Base-by-base conservation (phyloP, 2,888 invertebrate genomes). In the Fragum fragum region DNA sequence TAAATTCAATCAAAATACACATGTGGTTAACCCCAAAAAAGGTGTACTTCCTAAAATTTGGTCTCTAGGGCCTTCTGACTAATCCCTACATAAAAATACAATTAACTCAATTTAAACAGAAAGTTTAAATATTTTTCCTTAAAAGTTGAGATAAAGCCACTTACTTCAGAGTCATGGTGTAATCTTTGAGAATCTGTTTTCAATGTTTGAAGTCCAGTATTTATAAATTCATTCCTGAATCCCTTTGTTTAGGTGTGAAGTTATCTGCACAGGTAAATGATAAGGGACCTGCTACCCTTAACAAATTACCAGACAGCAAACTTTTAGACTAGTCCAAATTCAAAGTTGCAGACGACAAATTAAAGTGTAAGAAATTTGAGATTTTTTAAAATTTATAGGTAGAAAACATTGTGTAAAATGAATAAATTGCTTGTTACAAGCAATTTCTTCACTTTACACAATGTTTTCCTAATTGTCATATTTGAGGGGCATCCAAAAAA, bases 161-260 rank as follows among this genome's bases (percentile, higher is more conserved):
- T 66, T 66, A 66, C 66, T 66, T 32, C 11, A 42, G 36, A 66
- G 42, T 66, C 66, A 66, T 66, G 36, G 0, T 5, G 0, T 1
- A 9, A 28, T 14, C 32, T 7, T 11, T 61, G 29, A 57, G 57
- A 26, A 11, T 57, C 23, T 57, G 57, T 57, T 6, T 16, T 61
- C 26, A 32, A 61, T 39, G 23, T 66, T 66, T 66, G 66, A 66
- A 36, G 23, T 42, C 2, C 5, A 66, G 42, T 66, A n/a, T 66
- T 66, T 66, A 42, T 42, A 66, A 18, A 32, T 39, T 39, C 66
- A 66, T 66, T 39, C 66, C 66, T 23, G 32, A 32, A 66, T 42
- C 66, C 66, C 66, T 66, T 66, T 66, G 66, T 66, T 39, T 39
- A 66, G 66, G 66, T 66, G 66, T 42, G 66, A 66, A 32, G 36